A percentile compares a stretch with the other conserved stretches of the same genome.
These are phyloP conservation scores for Heliopora coerulea DNA, from an alignment of 92 coral and sea anemone genomes.

Conservation along the genomic window DNA sequence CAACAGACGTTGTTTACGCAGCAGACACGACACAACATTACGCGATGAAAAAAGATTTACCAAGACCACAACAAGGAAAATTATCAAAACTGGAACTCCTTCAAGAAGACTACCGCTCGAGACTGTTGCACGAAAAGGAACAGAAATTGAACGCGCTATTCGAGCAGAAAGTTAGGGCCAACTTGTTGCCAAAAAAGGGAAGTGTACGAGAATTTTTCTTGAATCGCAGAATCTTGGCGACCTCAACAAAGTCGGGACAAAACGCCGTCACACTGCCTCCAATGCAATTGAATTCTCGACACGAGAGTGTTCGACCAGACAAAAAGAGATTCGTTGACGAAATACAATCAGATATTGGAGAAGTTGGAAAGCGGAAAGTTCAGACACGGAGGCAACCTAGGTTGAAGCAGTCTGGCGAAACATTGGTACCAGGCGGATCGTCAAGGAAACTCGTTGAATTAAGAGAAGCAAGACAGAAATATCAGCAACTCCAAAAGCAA, in stretches of 20 bases:
- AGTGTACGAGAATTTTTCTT: slow-evolving; percentile 91
- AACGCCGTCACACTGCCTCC: slow-evolving; percentile 76
- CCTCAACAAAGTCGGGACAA: slow-evolving; percentile 42
- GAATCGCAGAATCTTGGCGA: slow-evolving; percentile 80
- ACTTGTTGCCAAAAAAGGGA: slow-evolving; percentile 53
- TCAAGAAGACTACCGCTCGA: slow-evolving; percentile 69
- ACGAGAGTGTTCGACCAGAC: slow-evolving; percentile 41
- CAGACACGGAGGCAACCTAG: neutral
- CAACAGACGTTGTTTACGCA: neutral
- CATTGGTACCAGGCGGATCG: neutral
- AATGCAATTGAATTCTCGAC: slow-evolving; percentile 70
- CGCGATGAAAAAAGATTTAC: slow-evolving; percentile 27
- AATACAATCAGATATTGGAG: neutral
- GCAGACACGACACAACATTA: neutral
- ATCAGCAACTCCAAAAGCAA: too few relatives aligned
- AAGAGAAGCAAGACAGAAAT: neutral
- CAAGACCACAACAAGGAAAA: slow-evolving; percentile 55
- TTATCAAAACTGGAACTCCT: slow-evolving; percentile 77
- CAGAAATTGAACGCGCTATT: slow-evolving; percentile 63
- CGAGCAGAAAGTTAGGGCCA: slow-evolving; percentile 34
- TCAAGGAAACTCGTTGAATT: slow-evolving; percentile 10
- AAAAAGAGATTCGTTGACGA: neutral
- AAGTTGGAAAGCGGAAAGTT: neutral
- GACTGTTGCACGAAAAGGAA: slow-evolving; percentile 74
- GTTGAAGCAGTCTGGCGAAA: neutral